Base-by-base conservation (phyloP, 2,113 vertebrate genomes). In the Kobus ellipsiprymnus region DNA sequence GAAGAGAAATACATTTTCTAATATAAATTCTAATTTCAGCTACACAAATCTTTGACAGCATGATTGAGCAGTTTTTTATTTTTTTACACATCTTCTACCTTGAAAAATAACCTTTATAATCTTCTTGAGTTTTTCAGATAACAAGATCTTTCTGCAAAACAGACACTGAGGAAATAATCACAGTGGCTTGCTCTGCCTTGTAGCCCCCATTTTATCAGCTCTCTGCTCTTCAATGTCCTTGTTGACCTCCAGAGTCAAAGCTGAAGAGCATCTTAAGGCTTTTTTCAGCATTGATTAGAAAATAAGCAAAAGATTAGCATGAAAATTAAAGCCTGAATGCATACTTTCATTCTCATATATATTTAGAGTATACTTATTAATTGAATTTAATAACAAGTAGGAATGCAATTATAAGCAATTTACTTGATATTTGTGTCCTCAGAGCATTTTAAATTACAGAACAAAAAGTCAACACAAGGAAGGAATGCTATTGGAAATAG, bases 21-120 rank as follows among this genome's bases (percentile, higher is more conserved):
- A 81, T 90, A 94, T 83, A 94, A 94, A 97, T 93, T 93, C 60
- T 97, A 57, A 91, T 96, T 94, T 89, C 50, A 94, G 88, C 82
- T 90, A 81, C 78, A 97, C 29, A 96, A 81, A 59, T 95, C 55
- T 92, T 93, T 97, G 95, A 97, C 94, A 97, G 88, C 19, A 86
- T 96, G 94, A 98, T 71, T 94, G 94, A 98, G 36, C 59, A 71
- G 14, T 5, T 77, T 90, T 78, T 97, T 89, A 40, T 86, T 97
- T 89, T 89, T 74, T 74, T 3, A 92, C 23, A 96, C 44, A 86
- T 94, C 74, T 30, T n/a, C 50, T 94, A 90, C 87, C 54, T 97
- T 96, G 95, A 97, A 94, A 96, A 97, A 96, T 95, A 97, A 95
- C 96, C 94, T 98, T 95, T 97, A 92, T 95, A 97, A 94, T 97